phyloP scores from a whole-genome alignment of 2,888 invertebrate genomes.

The Heteropelma amictum region DNA sequence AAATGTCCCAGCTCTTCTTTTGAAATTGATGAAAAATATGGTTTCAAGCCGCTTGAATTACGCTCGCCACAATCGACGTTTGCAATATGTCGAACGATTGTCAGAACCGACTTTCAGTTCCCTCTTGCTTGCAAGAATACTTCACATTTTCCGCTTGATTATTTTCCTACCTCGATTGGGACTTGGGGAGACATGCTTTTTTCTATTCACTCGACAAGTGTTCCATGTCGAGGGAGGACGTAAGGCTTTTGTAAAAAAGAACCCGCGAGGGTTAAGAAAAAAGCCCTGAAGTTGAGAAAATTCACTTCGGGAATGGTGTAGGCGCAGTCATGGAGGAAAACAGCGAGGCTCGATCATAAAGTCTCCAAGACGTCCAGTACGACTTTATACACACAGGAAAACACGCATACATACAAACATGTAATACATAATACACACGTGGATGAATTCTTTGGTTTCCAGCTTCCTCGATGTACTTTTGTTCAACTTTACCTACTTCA shows the following conservation, averaged over 20 bases:
- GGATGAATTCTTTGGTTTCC: conserved; percentile 4
- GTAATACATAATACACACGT: not conserved
- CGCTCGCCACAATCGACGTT: too few relatives aligned
- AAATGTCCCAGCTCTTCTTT: too few relatives aligned
- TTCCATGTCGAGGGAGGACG: not conserved
- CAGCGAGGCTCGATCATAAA: conserved; percentile 35
- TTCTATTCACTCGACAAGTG: not conserved
- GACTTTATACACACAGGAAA: not conserved
- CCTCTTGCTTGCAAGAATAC: not conserved
- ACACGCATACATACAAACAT: not conserved
- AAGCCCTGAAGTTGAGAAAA: conserved; percentile 32
- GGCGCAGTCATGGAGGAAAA: conserved; percentile 21
- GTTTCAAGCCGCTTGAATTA: too few relatives aligned
- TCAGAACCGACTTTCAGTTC: not conserved
- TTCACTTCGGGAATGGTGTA: conserved; percentile 19
- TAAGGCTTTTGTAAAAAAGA: conserved; percentile 25
- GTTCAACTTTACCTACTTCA: conserved; percentile 7
- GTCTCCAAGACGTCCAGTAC: conserved; percentile 36
- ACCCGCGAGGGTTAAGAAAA: conserved; percentile 13
- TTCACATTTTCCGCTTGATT: conserved; percentile 3
- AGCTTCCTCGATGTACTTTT: conserved; percentile 6
- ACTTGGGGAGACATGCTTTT: not conserved
- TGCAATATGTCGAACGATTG: too few relatives aligned
- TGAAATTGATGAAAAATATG: too few relatives aligned
- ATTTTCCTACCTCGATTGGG: conserved; percentile 3